These are phyloP conservation scores for Andrena trimmerana DNA, from an alignment of 2,888 invertebrate species.

Conservation along the genomic window DNA sequence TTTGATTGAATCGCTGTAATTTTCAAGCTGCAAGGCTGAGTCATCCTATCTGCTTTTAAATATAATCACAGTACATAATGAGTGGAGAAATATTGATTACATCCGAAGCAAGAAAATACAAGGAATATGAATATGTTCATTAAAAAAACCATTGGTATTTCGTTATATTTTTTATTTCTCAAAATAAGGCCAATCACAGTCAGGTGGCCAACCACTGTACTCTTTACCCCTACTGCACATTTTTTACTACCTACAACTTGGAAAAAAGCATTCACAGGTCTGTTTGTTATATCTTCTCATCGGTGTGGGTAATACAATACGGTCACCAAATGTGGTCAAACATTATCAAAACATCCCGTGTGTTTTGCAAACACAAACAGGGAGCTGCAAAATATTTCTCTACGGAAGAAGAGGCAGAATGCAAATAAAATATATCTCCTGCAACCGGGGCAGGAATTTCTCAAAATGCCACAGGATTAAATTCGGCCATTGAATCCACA, in stretches of 20 bases:
- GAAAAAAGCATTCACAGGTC: neutral
- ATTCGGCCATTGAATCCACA: neutral
- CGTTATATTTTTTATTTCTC: no score
- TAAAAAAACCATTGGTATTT: no score
- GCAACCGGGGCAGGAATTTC: neutral
- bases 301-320: neutral
- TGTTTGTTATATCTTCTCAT: neutral
- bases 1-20: no score
- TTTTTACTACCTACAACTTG: neutral
- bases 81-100: no score
- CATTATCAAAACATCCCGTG: neutral
- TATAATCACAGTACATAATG: no score
- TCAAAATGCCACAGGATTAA: neutral
- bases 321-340: neutral
- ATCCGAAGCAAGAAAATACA: no score
- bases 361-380: slow-evolving; percentile 4
- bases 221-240: no score
- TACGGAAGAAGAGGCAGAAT: neutral
- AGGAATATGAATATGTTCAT: no score
- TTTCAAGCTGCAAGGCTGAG: no score
- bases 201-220: no score
- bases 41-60: no score
- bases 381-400: neutral
- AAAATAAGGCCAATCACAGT: no score
- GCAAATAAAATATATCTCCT: neutral